Percentiles rank a stretch among this genome's conserved stretches.
Evolutionary conservation across 2,888 invertebrate species (phyloP).

Genomic region (Osmoderma eremita): DNA sequence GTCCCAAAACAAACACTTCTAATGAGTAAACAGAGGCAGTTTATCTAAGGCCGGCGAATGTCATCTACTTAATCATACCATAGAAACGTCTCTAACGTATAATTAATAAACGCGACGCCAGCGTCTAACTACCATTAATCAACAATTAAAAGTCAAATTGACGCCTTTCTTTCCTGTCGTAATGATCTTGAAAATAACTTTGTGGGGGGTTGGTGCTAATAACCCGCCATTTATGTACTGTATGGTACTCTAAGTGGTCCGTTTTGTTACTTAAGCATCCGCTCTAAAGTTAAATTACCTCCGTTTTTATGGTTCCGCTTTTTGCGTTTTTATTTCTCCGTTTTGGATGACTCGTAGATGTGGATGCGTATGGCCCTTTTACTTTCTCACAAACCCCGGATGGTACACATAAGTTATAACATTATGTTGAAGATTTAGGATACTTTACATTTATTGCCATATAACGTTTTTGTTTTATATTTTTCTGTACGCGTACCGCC

Average conservation of each 20-base stretch:
- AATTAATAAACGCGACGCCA: constrained; percentile 61
- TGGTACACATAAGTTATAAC: constrained; percentile 15
- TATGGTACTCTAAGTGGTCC: constrained; percentile 35
- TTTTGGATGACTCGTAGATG: constrained; percentile 10
- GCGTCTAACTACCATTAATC: constrained; percentile 56
- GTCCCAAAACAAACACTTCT: constrained; percentile 56
- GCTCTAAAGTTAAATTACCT: constrained; percentile 35
- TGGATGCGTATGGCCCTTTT: constrained; percentile 9
- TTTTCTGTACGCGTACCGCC: background rate
- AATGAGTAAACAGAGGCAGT: constrained; percentile 59
- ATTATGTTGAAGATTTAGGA: constrained; percentile 23
- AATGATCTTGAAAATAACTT: constrained; percentile 41
- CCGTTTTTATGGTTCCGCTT: constrained; percentile 34
- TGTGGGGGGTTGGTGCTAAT: constrained; percentile 36
- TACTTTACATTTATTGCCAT: constrained; percentile 19
- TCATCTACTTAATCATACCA: constrained; percentile 59
- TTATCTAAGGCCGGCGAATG: constrained; percentile 57
- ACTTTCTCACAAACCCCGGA: constrained; percentile 14
- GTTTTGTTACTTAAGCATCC: constrained; percentile 37
- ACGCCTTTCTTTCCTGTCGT: constrained; percentile 53
- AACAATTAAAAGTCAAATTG: constrained; percentile 60
- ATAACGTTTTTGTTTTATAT: constrained; percentile 18
- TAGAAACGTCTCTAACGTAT: constrained; percentile 57
- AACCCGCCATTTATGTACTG: constrained; percentile 34
- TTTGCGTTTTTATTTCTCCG: constrained; percentile 26